phyloP scores from a whole-genome alignment of 2,888 invertebrate species.

The Rhagonycha lutea region DNA sequence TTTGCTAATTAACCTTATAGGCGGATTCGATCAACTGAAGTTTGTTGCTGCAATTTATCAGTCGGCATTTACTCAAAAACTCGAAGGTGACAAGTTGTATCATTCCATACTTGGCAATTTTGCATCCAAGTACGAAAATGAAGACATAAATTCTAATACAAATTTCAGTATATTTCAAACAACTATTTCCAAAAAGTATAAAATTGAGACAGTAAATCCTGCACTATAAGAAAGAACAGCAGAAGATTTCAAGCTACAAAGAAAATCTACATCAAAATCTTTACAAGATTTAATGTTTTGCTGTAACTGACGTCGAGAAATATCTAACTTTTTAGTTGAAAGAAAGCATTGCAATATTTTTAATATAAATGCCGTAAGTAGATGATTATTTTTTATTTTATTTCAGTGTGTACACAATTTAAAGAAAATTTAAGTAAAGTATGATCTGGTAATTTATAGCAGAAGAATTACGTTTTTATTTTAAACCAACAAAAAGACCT shows the following conservation, averaged over 20 bases:
- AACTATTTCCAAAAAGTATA: background rate
- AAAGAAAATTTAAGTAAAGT: background rate
- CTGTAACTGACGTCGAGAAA: slow-evolving; percentile 3
- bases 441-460: background rate
- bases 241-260: background rate
- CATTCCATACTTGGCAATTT: background rate
- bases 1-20: background rate
- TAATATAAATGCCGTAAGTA: background rate
- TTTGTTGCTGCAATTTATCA: background rate
- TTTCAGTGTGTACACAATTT: background rate
- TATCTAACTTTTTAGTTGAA: background rate
- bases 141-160: background rate
- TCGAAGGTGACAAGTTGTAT: background rate
- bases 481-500: background rate
- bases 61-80: background rate
- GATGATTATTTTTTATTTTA: background rate
- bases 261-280: slow-evolving; percentile 4
- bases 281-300: slow-evolving; percentile 3
- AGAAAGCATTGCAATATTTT: slow-evolving; percentile 1
- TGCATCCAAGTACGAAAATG: background rate
- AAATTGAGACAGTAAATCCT: slow-evolving; percentile 1
- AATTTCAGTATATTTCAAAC: background rate
- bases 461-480: background rate
- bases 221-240: background rate
- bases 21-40: background rate